A percentile compares a stretch with the other conserved stretches of the same genome.
phyloP scores from a whole-genome alignment of 2,797 vertebrate species.

The Aeoliscus strigatus region DNA sequence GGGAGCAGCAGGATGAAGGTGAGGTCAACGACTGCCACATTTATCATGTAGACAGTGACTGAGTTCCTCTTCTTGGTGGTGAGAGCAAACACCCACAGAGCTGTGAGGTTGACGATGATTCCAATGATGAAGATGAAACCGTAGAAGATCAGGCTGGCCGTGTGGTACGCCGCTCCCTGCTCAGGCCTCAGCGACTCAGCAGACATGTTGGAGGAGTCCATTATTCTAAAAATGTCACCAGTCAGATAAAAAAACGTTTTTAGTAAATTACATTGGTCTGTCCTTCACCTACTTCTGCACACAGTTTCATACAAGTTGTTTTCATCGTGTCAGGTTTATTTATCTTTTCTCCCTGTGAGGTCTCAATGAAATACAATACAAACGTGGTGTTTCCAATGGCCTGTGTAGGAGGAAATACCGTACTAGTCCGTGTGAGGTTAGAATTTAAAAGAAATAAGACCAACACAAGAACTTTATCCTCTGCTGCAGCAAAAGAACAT shows the following conservation, averaged over 20 bases:
- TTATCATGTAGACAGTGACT: conserved; percentile 94
- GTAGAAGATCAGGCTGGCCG: conserved; percentile 84
- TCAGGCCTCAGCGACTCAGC: not conserved
- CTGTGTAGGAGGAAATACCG: too few relatives aligned
- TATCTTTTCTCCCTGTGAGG: too few relatives aligned
- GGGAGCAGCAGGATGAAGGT: conserved; percentile 85
- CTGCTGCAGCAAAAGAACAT: too few relatives aligned
- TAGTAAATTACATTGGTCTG: too few relatives aligned
- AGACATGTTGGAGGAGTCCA: conserved; percentile 51
- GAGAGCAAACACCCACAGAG: conserved; percentile 94
- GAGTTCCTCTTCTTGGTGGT: conserved; percentile 94
- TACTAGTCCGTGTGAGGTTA: conserved; percentile 5
- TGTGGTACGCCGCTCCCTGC: conserved; percentile 76
- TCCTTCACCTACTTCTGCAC: too few relatives aligned
- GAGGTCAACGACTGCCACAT: conserved; percentile 89
- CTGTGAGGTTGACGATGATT: conserved; percentile 84
- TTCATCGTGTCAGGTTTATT: too few relatives aligned
- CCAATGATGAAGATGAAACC: conserved; percentile 82
- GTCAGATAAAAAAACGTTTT: too few relatives aligned
- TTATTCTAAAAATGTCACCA: too few relatives aligned
- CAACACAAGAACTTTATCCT: not conserved
- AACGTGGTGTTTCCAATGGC: too few relatives aligned
- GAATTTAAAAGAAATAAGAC: conserved; percentile 8
- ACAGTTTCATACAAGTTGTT: too few relatives aligned
- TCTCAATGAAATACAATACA: too few relatives aligned